Evolutionary conservation across 2,113 vertebrate genomes (phyloP).

Genomic region (Callorhinus ursinus): DNA sequence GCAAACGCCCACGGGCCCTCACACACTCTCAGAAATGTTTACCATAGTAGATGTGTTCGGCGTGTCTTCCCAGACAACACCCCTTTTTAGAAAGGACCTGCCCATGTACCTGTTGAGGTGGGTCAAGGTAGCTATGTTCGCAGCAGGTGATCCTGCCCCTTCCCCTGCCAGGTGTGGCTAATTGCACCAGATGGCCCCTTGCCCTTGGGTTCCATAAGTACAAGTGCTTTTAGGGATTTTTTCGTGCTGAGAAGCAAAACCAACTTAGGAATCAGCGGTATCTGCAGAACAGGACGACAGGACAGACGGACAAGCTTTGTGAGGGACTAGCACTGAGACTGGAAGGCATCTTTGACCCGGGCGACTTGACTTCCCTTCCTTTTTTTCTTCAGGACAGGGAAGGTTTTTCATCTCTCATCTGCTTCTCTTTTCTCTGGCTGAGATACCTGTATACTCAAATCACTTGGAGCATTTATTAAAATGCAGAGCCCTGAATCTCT

Average conservation of each 20-base stretch:
- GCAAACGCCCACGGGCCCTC: neutral
- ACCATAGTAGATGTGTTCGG: neutral
- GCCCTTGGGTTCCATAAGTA: neutral
- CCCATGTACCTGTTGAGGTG: neutral
- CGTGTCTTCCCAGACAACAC: neutral
- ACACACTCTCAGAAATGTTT: neutral
- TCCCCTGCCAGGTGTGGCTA: neutral
- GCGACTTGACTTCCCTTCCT: neutral
- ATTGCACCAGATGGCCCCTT: neutral
- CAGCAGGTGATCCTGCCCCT: neutral
- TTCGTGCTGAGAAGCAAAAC: neutral
- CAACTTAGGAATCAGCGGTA: neutral
- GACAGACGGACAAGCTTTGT: neutral
- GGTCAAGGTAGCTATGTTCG: neutral
- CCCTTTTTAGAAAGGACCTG: neutral
- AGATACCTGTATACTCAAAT: conserved; percentile 31
- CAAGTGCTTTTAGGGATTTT: neutral
- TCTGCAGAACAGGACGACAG: neutral
- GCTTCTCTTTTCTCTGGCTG: neutral
- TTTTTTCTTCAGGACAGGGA: neutral
- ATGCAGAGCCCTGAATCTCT: conserved; percentile 40
- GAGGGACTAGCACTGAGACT: neutral
- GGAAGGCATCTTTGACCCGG: neutral
- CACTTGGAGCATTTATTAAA: conserved; percentile 47
- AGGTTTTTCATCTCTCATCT: neutral